phyloP scores from a whole-genome alignment of 2,113 vertebrate species.

The Cephalopterus ornatus region DNA sequence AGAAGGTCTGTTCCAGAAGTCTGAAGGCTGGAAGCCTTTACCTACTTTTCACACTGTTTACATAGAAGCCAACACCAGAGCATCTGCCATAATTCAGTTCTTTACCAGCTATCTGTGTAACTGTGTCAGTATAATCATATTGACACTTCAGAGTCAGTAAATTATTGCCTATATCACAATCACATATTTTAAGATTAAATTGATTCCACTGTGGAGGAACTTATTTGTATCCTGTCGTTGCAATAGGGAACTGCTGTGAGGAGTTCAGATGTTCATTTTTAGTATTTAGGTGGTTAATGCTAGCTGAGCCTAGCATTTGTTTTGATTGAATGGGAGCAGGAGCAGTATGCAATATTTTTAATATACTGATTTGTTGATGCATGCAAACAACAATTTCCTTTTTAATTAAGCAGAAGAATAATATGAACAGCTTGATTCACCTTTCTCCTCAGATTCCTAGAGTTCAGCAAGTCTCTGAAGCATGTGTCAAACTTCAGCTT shows the following conservation, averaged over 20 bases:
- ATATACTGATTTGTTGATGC: background rate
- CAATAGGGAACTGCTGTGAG: background rate
- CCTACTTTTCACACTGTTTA: background rate
- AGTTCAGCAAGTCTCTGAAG: background rate
- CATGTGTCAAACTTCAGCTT: background rate
- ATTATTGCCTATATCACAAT: background rate
- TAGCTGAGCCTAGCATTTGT: background rate
- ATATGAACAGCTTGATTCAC: background rate
- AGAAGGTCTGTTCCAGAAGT: background rate
- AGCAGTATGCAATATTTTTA: background rate
- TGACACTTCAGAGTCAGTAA: background rate
- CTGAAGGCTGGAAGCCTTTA: background rate
- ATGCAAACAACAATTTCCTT: background rate
- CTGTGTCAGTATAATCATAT: background rate
- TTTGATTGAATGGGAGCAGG: background rate
- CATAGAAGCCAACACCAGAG: fast-evolving
- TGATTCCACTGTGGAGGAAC: background rate
- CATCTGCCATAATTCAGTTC: background rate
- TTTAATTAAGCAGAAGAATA: background rate
- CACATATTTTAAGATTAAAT: background rate
- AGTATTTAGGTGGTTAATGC: background rate
- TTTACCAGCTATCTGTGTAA: background rate
- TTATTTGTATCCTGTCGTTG: background rate
- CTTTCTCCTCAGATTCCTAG: background rate
- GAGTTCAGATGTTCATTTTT: background rate